A percentile compares a stretch with the other conserved stretches of the same genome.
phyloP scores from a whole-genome alignment of 1,140 invertebrate species.

The Drosophila sturtevanti region DNA sequence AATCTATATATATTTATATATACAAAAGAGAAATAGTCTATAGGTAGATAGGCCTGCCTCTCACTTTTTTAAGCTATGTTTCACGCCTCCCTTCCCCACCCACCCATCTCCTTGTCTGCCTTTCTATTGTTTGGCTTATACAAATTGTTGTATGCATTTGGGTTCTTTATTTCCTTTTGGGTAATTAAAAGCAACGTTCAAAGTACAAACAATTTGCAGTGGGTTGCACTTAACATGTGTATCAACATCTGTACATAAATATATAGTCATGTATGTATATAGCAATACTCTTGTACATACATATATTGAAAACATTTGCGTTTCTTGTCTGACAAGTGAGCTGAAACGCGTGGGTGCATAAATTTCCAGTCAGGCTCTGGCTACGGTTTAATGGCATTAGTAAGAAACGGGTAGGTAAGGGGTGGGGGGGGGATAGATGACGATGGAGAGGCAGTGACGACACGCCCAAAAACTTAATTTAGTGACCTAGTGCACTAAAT shows the following conservation, averaged over 20 bases:
- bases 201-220: conserved; percentile 65
- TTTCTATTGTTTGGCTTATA: conserved; percentile 18
- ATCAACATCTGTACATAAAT: conserved; percentile 62
- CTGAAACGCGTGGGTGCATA: conserved; percentile 66
- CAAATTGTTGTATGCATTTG: conserved; percentile 43
- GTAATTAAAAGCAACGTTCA: conserved; percentile 76
- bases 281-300: too few species aligned
- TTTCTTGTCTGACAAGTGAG: conserved; percentile 19
- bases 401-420: neutral
- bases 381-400: conserved; percentile 62
- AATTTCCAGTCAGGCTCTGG: conserved; percentile 63
- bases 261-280: conserved; percentile 35
- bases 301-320: conserved; percentile 7
- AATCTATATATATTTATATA: conserved; percentile 18
- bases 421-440: neutral
- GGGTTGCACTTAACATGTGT: conserved; percentile 59
- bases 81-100: conserved; percentile 7
- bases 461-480: conserved; percentile 46
- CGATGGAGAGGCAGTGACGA: conserved; percentile 33
- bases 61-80: conserved; percentile 64
- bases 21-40: too few species aligned
- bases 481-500: conserved; percentile 69
- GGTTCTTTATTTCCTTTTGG: conserved; percentile 61
- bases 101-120: neutral
- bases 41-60: conserved; percentile 32